Base-by-base conservation (phyloP, 2,797 vertebrate genomes). In the Sebastes umbrosus region DNA sequence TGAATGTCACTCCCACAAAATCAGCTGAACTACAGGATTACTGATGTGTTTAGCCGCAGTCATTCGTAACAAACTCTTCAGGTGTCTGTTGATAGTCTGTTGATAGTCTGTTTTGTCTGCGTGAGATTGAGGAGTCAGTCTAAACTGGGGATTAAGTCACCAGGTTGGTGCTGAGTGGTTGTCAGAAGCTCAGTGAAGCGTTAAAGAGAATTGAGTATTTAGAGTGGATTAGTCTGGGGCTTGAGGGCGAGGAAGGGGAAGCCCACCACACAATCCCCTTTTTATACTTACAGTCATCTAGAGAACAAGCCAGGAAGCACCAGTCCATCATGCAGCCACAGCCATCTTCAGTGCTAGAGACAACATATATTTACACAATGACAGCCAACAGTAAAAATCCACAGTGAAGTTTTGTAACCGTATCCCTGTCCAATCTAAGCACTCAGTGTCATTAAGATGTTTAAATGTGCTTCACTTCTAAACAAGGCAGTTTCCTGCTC, bases 181-280 rank as follows among this genome's bases (percentile, higher is more conserved):
- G 63, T 77, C 32, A 59, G 57, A 77, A 63, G 80, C 83, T 87
- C 84, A 81, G 71, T 36, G 73, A 76, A 54, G 80, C 36, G 4
- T 81, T 18, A 50, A 74, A 24, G 78, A 84, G 75, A 87, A 82
- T 55, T 13, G 67, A 79, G 77, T 78, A 52, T 88, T 89, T 82
- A 80, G 66, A 77, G 78, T 16, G 18, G 91, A 92, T 95, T 93
- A 91, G 84, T 90, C 77, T 82, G 88, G 64, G 9, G 64, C 73
- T 67, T 27, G 71, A 50, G 5, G 18, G 24, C 6, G 2, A 69
- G 59, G 64, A 84, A 58, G 84, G 62, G 84, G 80, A 85, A 88
- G 71, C 73, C 79, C 86, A 81, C 75, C 65, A 25, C 66, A 67
- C 58, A 58, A 39, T 64, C 75, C 46, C 63, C 6, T 50, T 64